These are phyloP conservation scores for Artibeus lituratus DNA, from an alignment of 2,797 vertebrate species.

Conservation along the genomic window DNA sequence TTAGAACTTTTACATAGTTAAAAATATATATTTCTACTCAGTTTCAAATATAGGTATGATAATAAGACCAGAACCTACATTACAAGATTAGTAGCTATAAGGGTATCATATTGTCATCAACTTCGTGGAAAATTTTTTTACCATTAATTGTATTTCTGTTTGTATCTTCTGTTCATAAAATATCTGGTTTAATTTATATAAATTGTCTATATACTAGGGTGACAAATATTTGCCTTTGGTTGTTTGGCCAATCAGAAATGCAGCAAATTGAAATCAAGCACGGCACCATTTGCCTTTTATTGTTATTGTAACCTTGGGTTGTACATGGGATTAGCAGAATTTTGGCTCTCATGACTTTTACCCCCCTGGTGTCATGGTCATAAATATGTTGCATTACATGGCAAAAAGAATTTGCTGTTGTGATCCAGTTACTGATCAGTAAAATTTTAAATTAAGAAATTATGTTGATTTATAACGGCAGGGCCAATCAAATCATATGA, in stretches of 20 bases:
- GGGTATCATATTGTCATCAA: not conserved
- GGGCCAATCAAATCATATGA: not conserved
- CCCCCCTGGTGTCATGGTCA: accelerated
- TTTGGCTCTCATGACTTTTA: not conserved
- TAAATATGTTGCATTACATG: not conserved
- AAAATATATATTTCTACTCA: not conserved
- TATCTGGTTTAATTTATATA: not conserved
- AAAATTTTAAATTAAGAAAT: not conserved
- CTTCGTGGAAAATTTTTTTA: not conserved
- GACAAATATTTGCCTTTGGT: not conserved
- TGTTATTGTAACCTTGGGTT: not conserved
- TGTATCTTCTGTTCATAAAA: not conserved
- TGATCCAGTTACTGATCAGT: not conserved
- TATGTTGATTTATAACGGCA: not conserved
- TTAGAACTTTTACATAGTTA: not conserved
- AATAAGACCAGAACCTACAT: not conserved
- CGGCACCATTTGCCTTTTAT: not conserved
- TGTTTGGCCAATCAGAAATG: not conserved
- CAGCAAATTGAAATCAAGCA: not conserved
- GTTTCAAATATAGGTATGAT: slow-evolving; percentile 10
- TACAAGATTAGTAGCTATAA: not conserved
- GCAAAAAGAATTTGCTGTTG: not conserved
- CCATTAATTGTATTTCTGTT: not conserved
- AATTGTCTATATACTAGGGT: not conserved
- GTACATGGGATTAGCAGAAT: not conserved